Conservation (phyloP, 2,113 vertebrate genomes). For the Ochotona princeps region DNA sequence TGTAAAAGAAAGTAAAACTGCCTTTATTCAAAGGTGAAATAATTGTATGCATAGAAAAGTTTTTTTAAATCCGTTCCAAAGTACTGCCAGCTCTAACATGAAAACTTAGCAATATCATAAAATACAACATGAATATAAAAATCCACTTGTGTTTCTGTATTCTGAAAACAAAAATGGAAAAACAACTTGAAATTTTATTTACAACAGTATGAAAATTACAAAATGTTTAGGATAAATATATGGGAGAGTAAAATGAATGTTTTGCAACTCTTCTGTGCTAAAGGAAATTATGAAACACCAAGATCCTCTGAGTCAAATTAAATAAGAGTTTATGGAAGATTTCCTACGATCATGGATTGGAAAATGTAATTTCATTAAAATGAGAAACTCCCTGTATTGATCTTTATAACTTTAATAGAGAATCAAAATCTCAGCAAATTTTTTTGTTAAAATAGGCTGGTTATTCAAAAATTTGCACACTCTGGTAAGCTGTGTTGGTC, state of each 20-base stretch:
- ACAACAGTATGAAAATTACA: neutral
- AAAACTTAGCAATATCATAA: conserved; percentile 1
- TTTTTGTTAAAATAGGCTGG: too few relatives aligned
- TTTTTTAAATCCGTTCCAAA: neutral
- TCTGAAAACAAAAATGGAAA: neutral
- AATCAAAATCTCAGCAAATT: too few relatives aligned
- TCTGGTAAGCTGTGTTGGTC: too few relatives aligned
- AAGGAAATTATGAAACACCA: neutral
- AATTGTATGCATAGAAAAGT: neutral
- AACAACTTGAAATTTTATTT: conserved; percentile 26
- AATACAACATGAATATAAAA: conserved; percentile 40
- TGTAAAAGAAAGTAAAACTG: neutral
- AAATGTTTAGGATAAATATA: neutral
- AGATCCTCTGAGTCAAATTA: neutral
- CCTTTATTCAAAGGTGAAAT: neutral
- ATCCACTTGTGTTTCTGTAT: neutral
- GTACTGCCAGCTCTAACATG: neutral
- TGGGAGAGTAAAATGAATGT: too few relatives aligned
- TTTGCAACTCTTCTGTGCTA: too few relatives aligned
- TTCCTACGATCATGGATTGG: neutral
- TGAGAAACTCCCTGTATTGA: too few relatives aligned
- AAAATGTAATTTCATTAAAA: neutral
- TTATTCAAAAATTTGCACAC: too few relatives aligned
- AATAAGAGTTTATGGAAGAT: neutral
- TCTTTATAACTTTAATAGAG: too few relatives aligned